These are phyloP conservation scores for Nesogale talazaci DNA, from an alignment of 2,113 vertebrate genomes.

Conservation along the genomic window DNA sequence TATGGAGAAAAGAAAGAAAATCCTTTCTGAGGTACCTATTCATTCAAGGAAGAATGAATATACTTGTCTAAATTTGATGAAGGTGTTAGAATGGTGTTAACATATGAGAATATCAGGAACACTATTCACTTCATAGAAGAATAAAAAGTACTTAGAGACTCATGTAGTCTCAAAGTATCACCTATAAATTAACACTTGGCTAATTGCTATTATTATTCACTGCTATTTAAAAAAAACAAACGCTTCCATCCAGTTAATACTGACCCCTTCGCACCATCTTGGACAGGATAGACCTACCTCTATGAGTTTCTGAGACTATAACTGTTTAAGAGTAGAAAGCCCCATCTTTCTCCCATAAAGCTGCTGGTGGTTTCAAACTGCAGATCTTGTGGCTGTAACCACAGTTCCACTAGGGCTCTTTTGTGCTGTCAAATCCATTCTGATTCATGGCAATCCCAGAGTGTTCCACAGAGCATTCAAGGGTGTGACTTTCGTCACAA, in stretches of 20 bases:
- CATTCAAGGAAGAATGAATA: not conserved
- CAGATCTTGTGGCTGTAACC: too few species aligned
- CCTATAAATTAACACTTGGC: not conserved
- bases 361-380: too few species aligned
- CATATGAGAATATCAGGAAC: not conserved
- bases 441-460: not conserved
- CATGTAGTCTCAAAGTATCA: not conserved
- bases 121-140: not conserved
- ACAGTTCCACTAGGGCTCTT: too few species aligned
- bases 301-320: too few species aligned
- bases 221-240: too few species aligned
- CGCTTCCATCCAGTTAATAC: too few species aligned
- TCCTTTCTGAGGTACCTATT: slow-evolving; percentile 16
- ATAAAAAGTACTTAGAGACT: slow-evolving; percentile 14
- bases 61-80: not conserved
- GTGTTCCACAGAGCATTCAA: not conserved
- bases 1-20: not conserved
- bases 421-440: not conserved
- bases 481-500: not conserved
- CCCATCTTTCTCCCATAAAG: too few species aligned
- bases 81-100: not conserved
- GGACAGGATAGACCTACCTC: too few species aligned
- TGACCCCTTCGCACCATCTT: too few species aligned
- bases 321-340: too few species aligned
- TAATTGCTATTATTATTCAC: not conserved